Percentiles rank a stretch among this genome's conserved stretches.
Conservation (phyloP, 1,140 invertebrate species). For the Radopholus similis region DNA sequence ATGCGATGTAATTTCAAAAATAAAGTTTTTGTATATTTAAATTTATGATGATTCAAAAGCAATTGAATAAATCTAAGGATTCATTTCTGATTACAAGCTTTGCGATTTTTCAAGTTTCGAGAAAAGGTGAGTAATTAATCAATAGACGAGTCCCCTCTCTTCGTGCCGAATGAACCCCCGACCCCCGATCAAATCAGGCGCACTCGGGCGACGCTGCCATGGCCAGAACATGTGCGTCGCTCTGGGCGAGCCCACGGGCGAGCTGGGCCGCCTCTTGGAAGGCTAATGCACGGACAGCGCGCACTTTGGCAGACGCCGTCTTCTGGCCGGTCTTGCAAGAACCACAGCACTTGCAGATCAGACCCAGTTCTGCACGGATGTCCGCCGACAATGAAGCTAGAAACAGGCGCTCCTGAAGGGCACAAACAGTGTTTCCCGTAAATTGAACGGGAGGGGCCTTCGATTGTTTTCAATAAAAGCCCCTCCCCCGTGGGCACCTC, state of each 20-base stretch:
- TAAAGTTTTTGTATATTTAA: no score
- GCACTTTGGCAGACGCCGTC: background rate
- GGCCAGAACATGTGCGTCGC: background rate
- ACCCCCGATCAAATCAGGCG: no score
- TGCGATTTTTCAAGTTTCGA: no score
- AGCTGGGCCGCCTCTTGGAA: background rate
- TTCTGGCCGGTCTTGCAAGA: slow-evolving; percentile 33
- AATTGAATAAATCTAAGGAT: no score
- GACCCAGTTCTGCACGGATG: slow-evolving; percentile 47
- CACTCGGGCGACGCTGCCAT: background rate
- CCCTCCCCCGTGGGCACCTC: slow-evolving; percentile 22
- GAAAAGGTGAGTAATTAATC: no score
- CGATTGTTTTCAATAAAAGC: background rate
- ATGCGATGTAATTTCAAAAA: no score
- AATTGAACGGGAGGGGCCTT: background rate
- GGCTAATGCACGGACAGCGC: background rate
- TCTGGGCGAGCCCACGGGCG: background rate
- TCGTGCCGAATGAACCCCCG: no score
- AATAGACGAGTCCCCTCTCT: no score
- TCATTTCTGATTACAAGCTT: no score
- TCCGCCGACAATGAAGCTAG: slow-evolving; percentile 47
- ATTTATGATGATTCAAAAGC: no score
- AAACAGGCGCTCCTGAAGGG: slow-evolving; percentile 42
- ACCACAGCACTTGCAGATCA: slow-evolving; percentile 49
- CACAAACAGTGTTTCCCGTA: background rate